Base-by-base conservation (phyloP, 2,113 vertebrate species). In the Azemiops feae region DNA sequence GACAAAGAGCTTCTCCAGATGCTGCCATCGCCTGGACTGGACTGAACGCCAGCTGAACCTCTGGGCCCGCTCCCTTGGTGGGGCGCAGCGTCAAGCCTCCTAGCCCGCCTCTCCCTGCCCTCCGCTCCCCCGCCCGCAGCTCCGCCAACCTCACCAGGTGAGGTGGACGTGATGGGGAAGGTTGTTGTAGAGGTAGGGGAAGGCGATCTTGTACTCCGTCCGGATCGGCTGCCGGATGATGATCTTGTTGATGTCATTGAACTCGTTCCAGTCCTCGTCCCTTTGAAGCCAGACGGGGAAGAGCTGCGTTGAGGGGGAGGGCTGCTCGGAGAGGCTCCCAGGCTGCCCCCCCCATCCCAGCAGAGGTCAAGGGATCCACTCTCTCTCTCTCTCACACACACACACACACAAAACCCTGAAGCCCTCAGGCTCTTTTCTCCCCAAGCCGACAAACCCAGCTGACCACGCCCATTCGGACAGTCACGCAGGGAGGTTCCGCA, bases 221-320 rank as follows among this genome's bases (percentile, higher is more conserved):
- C 99, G 98, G 95, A 99, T 99, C 0, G 99, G 99, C 97, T 99
- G 99, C 58, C 99, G 97, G 94, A 99, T 99, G 97, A 99, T 99
- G 94, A 99, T 99, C 95, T 99, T 99, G 97, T 99, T 99, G 97
- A 99, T 99, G 97, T 99, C 99, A 16, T 99, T 99, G 96, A 99
- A 99, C 95, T 99, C 99, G 53, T 99, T 99, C 99, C 99, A 99
- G 96, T 99, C 99, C 98, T 99, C 99, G 97, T 99, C 99, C 97
- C 99, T 99, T 22, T 43, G 9, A 90, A 2, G 74, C 6, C 30
- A 6, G 34, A 39, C 3, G 18, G 8, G 34, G 6, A 16, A n/a
- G 30, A 34, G 14, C n/a, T 18, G 64, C 14, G 1, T 34, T 74
- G 2, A 34, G 69, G 20, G 69, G 74, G 64, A 47, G 47, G 74